Conservation (phyloP, 2,888 invertebrate species). For the Caenorhabditis virilis region DNA sequence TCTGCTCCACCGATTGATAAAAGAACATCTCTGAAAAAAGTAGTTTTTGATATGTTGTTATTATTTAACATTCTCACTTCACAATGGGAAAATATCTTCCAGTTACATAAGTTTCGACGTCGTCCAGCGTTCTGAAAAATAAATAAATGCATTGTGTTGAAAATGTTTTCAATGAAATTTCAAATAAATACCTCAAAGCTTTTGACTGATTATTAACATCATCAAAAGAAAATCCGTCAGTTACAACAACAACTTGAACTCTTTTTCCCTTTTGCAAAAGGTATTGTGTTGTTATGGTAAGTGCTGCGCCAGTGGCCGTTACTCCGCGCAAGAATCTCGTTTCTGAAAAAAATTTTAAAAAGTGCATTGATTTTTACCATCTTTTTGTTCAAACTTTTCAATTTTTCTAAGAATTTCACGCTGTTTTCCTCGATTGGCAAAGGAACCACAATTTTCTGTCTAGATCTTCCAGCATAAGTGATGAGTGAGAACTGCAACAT, state of each 20-base stretch:
- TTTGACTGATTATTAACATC: conserved; percentile 41
- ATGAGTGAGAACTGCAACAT: conserved; percentile 40
- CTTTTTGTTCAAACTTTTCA: conserved; percentile 23
- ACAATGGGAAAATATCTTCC: conserved; percentile 32
- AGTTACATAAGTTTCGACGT: conserved; percentile 24
- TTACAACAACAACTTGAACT: conserved; percentile 52
- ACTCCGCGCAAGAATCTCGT: conserved; percentile 50
- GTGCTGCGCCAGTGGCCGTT: conserved; percentile 54
- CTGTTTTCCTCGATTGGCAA: conserved; percentile 30
- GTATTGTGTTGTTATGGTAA: conserved; percentile 42
- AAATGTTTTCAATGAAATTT: conserved; percentile 5
- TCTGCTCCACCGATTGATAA: conserved; percentile 28
- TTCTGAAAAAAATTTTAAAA: conserved; percentile 20
- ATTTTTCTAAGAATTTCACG: conserved; percentile 31
- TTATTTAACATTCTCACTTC: conserved; percentile 1
- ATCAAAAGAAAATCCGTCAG: conserved; percentile 60
- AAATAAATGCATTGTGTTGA: background rate
- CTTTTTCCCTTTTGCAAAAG: conserved; percentile 19
- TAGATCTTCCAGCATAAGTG: conserved; percentile 41
- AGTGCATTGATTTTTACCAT: background rate
- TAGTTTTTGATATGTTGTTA: background rate
- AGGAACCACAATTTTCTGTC: conserved; percentile 46
- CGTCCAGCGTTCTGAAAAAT: conserved; percentile 25
- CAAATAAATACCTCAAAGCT: conserved; percentile 30
- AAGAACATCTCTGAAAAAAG: conserved; percentile 27